phyloP scores from a whole-genome alignment of 2,113 vertebrate genomes.

The Trogon surrucura region DNA sequence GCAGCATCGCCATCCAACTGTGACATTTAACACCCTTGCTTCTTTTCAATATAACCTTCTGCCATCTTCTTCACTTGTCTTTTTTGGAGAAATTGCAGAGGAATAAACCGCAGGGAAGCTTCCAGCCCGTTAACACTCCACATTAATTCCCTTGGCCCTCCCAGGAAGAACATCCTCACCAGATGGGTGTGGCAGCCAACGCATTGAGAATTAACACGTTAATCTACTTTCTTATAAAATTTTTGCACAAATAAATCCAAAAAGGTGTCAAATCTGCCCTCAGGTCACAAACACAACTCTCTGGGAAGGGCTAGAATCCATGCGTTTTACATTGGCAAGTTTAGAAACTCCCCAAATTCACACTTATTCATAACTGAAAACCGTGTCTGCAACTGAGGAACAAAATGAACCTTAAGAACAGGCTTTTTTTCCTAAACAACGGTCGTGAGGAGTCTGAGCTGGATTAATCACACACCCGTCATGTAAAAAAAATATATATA shows the following conservation, averaged over 20 bases:
- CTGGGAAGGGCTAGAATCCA: not conserved
- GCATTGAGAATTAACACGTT: not conserved
- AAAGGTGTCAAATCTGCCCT: not conserved
- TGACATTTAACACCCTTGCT: not conserved
- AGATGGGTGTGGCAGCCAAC: rapidly evolving
- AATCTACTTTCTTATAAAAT: not conserved
- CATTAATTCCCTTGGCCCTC: not conserved
- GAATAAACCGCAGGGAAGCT: not conserved
- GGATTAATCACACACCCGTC: not conserved
- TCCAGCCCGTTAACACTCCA: not conserved
- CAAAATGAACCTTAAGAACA: not conserved
- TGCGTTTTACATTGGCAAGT: not conserved
- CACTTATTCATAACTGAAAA: not conserved
- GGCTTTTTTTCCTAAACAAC: not conserved
- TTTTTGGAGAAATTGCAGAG: not conserved
- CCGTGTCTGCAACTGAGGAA: not conserved
- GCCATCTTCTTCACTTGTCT: not conserved
- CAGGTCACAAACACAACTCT: not conserved
- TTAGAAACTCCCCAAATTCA: not conserved
- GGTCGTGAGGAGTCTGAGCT: not conserved
- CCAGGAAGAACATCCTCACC: not conserved
- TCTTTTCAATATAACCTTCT: not conserved
- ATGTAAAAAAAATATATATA: not conserved
- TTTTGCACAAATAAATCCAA: not conserved
- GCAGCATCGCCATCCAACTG: too few relatives aligned